Evolutionary conservation across 2,113 vertebrate genomes (phyloP).

Genomic region (Lates calcarifer): DNA sequence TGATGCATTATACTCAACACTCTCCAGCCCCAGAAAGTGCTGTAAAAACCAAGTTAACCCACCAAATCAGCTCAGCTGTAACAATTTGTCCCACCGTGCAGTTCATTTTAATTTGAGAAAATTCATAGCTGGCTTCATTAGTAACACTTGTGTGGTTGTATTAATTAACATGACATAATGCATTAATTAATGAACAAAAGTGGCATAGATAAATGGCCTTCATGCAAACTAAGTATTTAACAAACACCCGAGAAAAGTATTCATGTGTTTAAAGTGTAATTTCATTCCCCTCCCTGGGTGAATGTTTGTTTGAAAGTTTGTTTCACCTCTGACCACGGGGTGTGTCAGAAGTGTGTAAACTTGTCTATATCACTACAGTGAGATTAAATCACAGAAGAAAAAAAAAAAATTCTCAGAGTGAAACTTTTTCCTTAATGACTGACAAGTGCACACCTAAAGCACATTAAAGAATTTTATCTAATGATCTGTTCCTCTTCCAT

Average conservation of each 20-base stretch:
- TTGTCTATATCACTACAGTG: neutral
- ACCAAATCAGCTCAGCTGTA: constrained; percentile 25
- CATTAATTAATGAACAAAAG: constrained; percentile 26
- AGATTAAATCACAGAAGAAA: neutral
- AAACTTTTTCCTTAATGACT: neutral
- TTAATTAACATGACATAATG: constrained; percentile 12
- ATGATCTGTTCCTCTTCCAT: no score
- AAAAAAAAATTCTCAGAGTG: neutral
- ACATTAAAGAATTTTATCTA: no score
- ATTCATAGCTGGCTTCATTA: constrained; percentile 28
- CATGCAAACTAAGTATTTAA: neutral
- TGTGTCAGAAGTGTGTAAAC: neutral
- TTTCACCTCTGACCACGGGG: neutral
- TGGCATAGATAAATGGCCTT: neutral
- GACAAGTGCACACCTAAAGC: neutral
- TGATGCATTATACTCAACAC: neutral
- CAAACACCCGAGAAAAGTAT: neutral
- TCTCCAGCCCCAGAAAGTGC: constrained; percentile 2
- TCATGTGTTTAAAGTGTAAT: constrained; percentile 9
- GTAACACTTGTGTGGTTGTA: constrained; percentile 18
- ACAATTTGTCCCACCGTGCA: neutral
- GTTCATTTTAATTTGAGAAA: constrained; percentile 20
- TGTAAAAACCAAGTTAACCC: neutral
- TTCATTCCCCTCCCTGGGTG: neutral
- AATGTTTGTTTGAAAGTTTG: neutral